Evolutionary conservation across 2,888 invertebrate genomes (phyloP), one percentile per base, ranked within the genome.

Genomic region (Steinernema hermaphroditum): DNA sequence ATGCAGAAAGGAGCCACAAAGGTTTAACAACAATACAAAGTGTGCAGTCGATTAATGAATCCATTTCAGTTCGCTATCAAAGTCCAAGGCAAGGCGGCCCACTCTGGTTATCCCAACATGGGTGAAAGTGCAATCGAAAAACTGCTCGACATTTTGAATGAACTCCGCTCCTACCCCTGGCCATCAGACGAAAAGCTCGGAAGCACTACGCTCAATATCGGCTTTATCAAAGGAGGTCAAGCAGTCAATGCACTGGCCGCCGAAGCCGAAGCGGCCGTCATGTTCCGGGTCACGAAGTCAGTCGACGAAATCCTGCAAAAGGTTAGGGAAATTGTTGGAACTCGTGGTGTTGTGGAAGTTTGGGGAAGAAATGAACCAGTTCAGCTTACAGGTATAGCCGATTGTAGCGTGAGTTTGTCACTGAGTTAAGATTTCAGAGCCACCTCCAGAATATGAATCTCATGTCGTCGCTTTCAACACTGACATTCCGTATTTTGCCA

Each of bases 1-100:
- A 76, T 83, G 50, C 85, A 85, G 73, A 85, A 85, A 73, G 85
- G 85, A 62, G 83, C 82, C 0, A 68, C 81, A 22, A 85, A 85
- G 74, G 84, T 82, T 43, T 27, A 37, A n/a, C 22, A 1, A 29
- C 32, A 69, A 50, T 24, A n/a, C 12, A 27, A 43, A 29, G 19
- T 43, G 14, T 44, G 2, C 2, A 8, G 72, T 19, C 19, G 19
- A 29, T 72, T 41, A 16, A 71, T 37, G 72, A n/a, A 0, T 16
- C 32, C 0, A 16, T 24, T 73, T 69, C 34, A 76, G 78, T 29
- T 76, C 22, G 43, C 44, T n/a, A 19, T 77, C 6, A 72, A 43
- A 19, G 24, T 71, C 0, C 69, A 76, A 32, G 77, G 77, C n/a
- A 50, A 44, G 0, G 78, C 77, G 16, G 77, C 77, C 9, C 77